phyloP scores from a whole-genome alignment of 2,888 invertebrate species.

The Drosophila sordidula region DNA sequence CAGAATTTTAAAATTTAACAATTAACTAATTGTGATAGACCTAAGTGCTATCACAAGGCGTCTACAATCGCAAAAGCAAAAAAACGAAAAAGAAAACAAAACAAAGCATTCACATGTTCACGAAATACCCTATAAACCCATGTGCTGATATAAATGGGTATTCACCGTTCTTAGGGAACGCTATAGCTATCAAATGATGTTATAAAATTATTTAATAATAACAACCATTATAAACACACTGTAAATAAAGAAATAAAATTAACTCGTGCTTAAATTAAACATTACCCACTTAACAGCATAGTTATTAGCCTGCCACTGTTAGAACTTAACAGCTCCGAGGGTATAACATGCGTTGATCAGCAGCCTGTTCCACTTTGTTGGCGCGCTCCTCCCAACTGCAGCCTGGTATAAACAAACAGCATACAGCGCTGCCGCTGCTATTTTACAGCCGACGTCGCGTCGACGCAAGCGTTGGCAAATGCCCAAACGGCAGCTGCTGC shows the following conservation, averaged over 20 bases:
- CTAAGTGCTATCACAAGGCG: constrained; percentile 33
- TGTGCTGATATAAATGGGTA: neutral
- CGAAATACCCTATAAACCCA: constrained; percentile 15
- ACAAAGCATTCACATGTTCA: constrained; percentile 14
- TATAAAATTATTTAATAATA: neutral
- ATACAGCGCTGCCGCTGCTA: constrained; percentile 5
- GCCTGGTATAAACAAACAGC: constrained; percentile 18
- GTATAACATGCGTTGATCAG: constrained; percentile 19
- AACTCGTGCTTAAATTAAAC: neutral
- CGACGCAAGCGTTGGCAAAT: constrained; percentile 6
- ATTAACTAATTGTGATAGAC: constrained; percentile 49
- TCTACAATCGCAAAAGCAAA: constrained; percentile 21
- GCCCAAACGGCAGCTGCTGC: constrained; percentile 3
- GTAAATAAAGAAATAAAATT: neutral
- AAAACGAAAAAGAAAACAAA: constrained; percentile 5
- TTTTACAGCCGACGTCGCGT: constrained; percentile 3
- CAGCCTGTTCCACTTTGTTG: constrained; percentile 2
- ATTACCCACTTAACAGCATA: neutral
- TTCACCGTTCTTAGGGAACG: neutral
- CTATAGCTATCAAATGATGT: too few relatives aligned
- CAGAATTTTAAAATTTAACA: constrained; percentile 16
- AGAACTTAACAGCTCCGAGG: constrained; percentile 1
- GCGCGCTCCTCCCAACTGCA: constrained; percentile 13
- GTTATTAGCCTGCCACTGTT: neutral
- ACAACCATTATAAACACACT: neutral